Percentiles rank a stretch among this genome's conserved stretches.
Conservation (phyloP, 1,140 invertebrate genomes). For the Colletes gigas region DNA sequence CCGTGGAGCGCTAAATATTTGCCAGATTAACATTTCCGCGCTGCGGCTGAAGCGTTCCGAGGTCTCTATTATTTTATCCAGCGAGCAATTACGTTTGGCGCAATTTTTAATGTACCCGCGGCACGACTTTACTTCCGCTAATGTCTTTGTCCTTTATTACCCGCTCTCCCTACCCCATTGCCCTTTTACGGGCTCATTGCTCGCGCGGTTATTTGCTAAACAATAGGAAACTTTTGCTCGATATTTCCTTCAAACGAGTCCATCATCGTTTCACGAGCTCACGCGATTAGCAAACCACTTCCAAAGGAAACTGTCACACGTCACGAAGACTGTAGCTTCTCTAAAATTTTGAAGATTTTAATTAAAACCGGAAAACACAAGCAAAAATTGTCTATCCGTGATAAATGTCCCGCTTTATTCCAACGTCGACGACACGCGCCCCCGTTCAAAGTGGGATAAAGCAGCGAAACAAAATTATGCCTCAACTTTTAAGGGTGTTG, state of each 20-base stretch:
- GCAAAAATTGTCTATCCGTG: too few relatives aligned
- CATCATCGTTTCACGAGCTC: neutral
- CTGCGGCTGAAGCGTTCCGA: neutral
- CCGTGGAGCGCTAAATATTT: constrained; percentile 38
- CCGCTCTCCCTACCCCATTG: neutral
- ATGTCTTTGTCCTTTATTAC: neutral
- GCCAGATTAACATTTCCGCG: constrained; percentile 42
- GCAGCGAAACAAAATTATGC: too few relatives aligned
- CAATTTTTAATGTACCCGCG: constrained; percentile 13
- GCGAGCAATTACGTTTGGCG: constrained; percentile 5
- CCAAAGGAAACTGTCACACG: too few relatives aligned
- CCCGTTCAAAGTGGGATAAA: too few relatives aligned
- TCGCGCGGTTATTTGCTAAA: neutral
- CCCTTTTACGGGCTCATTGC: neutral
- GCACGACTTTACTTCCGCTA: neutral
- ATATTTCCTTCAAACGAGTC: neutral
- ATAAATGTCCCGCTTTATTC: too few relatives aligned
- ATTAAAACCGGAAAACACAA: too few relatives aligned
- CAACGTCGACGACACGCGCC: too few relatives aligned
- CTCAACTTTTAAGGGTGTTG: too few relatives aligned
- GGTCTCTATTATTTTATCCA: constrained; percentile 32
- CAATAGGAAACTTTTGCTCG: neutral
- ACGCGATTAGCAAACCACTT: too few relatives aligned
- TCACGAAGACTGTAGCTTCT: too few relatives aligned
- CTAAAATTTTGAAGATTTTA: too few relatives aligned